Conservation (phyloP, 2,113 vertebrate species). For the Oncorhynchus kisutch region DNA sequence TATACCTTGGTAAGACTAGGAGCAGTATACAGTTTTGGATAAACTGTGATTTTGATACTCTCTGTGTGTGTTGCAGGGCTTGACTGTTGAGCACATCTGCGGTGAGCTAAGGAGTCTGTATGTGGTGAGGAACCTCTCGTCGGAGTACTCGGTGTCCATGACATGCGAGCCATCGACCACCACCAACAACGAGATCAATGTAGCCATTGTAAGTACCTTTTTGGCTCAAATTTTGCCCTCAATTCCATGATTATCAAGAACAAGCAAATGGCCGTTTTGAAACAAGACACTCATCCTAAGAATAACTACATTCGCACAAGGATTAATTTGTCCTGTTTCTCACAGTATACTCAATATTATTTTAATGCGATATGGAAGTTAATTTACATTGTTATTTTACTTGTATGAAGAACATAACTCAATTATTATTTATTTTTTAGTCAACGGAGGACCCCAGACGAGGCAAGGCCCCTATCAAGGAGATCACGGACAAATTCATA, state of each 20-base stretch:
- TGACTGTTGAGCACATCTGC: constrained; percentile 88
- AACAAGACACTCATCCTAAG: no score
- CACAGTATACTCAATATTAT: no score
- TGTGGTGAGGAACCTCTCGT: constrained; percentile 82
- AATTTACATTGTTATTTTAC: no score
- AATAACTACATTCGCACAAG: no score
- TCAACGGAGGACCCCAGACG: constrained; percentile 78
- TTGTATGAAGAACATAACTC: not conserved
- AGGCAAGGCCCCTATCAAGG: constrained; percentile 78
- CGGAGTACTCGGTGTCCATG: constrained; percentile 82
- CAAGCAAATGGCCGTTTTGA: no score
- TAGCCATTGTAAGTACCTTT: constrained; percentile 79
- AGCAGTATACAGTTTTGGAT: no score
- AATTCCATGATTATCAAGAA: no score
- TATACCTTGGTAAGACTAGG: no score
- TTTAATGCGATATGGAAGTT: no score
- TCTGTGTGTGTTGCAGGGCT: constrained; percentile 70
- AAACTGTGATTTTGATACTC: no score
- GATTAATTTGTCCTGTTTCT: no score
- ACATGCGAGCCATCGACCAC: constrained; percentile 83
- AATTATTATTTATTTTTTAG: constrained; percentile 54
- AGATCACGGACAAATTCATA: constrained; percentile 84
- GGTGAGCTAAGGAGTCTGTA: constrained; percentile 83
- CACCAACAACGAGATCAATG: constrained; percentile 85
- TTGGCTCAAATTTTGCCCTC: not conserved